Evolutionary conservation across 2,113 vertebrate species (phyloP), one percentile per base, ranked within the genome.

Genomic region (Gnathonemus echidnorhynchus): DNA sequence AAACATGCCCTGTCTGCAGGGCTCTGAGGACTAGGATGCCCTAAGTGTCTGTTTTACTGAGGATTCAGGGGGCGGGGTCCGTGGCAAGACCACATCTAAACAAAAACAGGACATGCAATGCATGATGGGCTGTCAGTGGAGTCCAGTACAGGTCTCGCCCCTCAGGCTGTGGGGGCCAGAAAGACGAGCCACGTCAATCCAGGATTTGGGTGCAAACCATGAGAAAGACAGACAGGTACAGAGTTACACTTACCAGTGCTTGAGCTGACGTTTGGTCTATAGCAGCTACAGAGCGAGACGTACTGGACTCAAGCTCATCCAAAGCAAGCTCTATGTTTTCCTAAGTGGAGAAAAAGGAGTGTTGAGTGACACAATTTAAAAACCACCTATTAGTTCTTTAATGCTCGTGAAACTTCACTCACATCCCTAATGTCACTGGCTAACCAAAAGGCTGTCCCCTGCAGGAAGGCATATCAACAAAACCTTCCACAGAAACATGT

Each of bases 251-350:
- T 97, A 99, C 98, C 98, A 99, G 95, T 35, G 97, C 96, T 95
- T 99, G 98, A 91, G 97, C 95, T 0, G 98, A 99, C 53, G 98
- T 94, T 93, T 99, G 97, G 94, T 99, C 98, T 93, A 99, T 95
- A 91, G 95, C 96, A 1, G 97, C 97, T 93, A 99, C 95, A 42
- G 98, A 98, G 93, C 95, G 95, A 56, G 96, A 97, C 62, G 93
- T 93, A 92, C 92, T 93, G 15, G 97, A 96, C 93, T 99, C 98
- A 92, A 97, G 94, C 92, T 99, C 98, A 90, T 99, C 96, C 96
- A 99, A 97, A 49, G 95, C 95, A 91, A 99, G 95, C 92, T 98
- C 98, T 92, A 99, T 97, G 94, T 98, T 98, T 95, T 99, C 98
- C 98, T 99, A 95, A 92, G 92, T n/a, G 92, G 93, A 84, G 91